phyloP scores from a whole-genome alignment of 2,888 invertebrate genomes.

The Diarsia brunnea region DNA sequence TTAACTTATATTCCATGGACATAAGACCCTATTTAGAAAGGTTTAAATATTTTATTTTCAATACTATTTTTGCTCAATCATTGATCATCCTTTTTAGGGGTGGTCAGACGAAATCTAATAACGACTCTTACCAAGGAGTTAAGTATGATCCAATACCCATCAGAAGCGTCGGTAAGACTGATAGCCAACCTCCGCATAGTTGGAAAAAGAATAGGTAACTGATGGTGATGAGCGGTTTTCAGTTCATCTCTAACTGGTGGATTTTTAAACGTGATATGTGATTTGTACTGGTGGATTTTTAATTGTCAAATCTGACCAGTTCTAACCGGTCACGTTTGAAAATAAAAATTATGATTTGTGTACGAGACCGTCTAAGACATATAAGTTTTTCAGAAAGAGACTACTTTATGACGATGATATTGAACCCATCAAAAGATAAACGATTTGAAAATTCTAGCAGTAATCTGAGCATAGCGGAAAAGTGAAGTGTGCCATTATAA shows the following conservation, averaged over 20 bases:
- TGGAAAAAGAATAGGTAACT: neutral
- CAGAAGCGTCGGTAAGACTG: too few relatives aligned
- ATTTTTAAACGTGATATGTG: neutral
- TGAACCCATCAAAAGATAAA: neutral
- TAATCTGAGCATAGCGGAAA: neutral
- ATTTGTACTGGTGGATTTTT: too few relatives aligned
- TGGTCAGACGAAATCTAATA: neutral
- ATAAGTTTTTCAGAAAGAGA: neutral
- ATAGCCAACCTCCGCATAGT: neutral
- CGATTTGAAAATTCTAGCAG: neutral
- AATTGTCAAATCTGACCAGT: too few relatives aligned
- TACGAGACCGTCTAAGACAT: neutral
- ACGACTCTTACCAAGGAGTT: neutral
- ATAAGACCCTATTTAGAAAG: neutral
- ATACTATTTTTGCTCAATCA: neutral
- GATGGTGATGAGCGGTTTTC: neutral
- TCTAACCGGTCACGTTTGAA: neutral
- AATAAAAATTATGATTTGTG: neutral
- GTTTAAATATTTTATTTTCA: neutral
- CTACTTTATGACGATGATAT: neutral
- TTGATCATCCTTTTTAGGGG: neutral
- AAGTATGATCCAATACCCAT: neutral
- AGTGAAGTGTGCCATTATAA: constrained; percentile 19
- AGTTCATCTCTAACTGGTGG: neutral
- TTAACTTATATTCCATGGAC: too few relatives aligned